Conservation (phyloP, 1,140 invertebrate genomes). For the Daktulosphaira vitifoliae region DNA sequence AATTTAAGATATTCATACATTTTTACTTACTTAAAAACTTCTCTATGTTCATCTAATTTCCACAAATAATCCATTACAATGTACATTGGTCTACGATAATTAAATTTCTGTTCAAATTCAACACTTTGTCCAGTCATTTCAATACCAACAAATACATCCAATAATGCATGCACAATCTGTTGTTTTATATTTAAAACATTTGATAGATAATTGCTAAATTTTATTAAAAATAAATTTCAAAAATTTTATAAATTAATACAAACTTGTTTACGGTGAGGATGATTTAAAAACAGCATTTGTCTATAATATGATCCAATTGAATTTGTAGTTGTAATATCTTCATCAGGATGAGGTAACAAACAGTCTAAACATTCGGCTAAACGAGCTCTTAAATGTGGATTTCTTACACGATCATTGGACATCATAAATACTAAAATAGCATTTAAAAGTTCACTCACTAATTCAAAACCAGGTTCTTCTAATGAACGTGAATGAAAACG, state of each 20-base stretch:
- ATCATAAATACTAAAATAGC: constrained; percentile 57
- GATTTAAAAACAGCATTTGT: constrained; percentile 34
- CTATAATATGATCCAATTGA: constrained; percentile 50
- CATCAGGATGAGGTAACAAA: constrained; percentile 60
- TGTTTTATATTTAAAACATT: constrained; percentile 34
- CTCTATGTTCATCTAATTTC: constrained; percentile 64
- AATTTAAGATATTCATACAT: too few relatives aligned
- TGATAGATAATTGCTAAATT: too few relatives aligned
- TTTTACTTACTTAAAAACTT: constrained; percentile 65
- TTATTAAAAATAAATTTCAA: neutral
- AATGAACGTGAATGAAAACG: constrained; percentile 54
- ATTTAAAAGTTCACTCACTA: constrained; percentile 65
- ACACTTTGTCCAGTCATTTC: constrained; percentile 95
- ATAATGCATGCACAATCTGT: constrained; percentile 61
- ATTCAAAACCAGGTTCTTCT: constrained; percentile 52
- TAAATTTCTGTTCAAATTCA: constrained; percentile 95
- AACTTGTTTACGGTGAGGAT: constrained; percentile 34
- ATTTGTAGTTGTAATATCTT: constrained; percentile 45
- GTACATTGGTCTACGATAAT: constrained; percentile 92
- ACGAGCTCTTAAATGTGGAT: constrained; percentile 84
- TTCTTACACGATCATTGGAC: constrained; percentile 59
- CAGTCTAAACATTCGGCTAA: constrained; percentile 82
- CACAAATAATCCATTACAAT: constrained; percentile 86
- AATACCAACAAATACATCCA: constrained; percentile 91
- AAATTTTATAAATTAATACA: too few relatives aligned